These are phyloP conservation scores for Rutpela maculata DNA, from an alignment of 2,888 invertebrate species.

Conservation along the genomic window DNA sequence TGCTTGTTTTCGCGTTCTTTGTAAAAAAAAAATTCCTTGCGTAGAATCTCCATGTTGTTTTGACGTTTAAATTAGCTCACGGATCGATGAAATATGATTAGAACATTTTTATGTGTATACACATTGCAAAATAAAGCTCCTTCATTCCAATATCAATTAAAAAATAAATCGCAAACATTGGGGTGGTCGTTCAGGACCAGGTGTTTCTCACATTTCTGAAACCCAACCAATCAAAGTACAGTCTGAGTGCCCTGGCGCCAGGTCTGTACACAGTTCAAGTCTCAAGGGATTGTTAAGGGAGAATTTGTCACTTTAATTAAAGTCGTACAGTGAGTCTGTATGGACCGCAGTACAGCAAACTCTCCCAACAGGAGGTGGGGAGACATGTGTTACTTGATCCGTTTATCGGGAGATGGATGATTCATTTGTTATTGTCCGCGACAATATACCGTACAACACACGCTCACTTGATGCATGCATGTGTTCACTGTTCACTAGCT, in stretches of 20 bases:
- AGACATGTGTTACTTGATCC: conserved; percentile 73
- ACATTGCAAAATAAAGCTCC: no score
- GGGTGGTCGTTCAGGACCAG: neutral
- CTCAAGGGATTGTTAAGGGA: conserved; percentile 76
- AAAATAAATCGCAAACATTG: neutral
- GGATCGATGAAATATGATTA: no score
- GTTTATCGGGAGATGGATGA: conserved; percentile 72
- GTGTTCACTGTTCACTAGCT: conserved; percentile 38
- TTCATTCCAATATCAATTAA: no score
- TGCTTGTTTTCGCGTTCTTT: no score
- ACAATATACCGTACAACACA: conserved; percentile 63
- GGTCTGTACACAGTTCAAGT: conserved; percentile 26
- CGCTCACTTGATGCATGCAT: conserved; percentile 56
- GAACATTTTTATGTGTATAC: no score
- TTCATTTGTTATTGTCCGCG: conserved; percentile 71
- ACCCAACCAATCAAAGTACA: conserved; percentile 7
- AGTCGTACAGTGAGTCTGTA: conserved; percentile 71
- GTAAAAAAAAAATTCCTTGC: no score
- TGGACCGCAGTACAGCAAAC: conserved; percentile 18
- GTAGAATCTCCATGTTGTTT: no score
- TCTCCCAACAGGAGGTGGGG: conserved; percentile 63
- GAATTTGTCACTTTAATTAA: conserved; percentile 68
- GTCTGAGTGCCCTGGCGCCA: conserved; percentile 33
- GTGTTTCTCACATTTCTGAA: neutral
- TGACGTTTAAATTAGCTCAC: no score